Base-by-base conservation (phyloP, 2,113 vertebrate species). In the Macquaria australasica region DNA sequence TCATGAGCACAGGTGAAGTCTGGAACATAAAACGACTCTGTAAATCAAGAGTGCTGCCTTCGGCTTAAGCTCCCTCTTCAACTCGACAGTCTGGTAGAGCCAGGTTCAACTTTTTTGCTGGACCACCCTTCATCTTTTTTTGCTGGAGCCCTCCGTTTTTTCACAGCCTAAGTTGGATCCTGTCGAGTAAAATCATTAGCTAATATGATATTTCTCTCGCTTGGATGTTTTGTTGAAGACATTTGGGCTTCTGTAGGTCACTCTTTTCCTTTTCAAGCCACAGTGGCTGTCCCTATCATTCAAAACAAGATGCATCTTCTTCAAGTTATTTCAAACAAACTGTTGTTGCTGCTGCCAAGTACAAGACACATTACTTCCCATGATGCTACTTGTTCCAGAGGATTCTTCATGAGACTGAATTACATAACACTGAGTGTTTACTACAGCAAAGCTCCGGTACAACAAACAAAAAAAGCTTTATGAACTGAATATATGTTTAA, bases 371-470 rank as follows among this genome's bases (percentile, higher is more conserved):
- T 28, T 62, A 21, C 69, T 86, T 91, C 77, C 91, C 90, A 70
- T 86, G 84, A 90, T 74, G 68, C 74, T 37, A 11, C 82, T 86
- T 50, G 60, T 86, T 89, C 64, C 77, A 88, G 77, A 85, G 68
- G 43, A 79, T 72, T 37, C 79, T 86, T 87, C 75, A 73, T 23
- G 37, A 88, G 73, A 68, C 23, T 28, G 62, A 56, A 66, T 92
- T 90, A 73, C 77, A 70, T 84, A 88, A 91, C 59, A 21, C 55
- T 1, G 34, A 5, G 72, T 85, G 87, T 93, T 92, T 89, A 87
- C 73, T n/a, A 51, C 77, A 37, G 74, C 73, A 28, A 50, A 39
- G 41, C 81, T 23, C 20, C 3, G 43, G 66, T 71, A 86, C 79
- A 89, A 74, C 79, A 82, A 86, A 90, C 70, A 66, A 71, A 79